These are phyloP conservation scores for Mylabris phalerata DNA, from an alignment of 1,140 invertebrate genomes.

Conservation along the genomic window DNA sequence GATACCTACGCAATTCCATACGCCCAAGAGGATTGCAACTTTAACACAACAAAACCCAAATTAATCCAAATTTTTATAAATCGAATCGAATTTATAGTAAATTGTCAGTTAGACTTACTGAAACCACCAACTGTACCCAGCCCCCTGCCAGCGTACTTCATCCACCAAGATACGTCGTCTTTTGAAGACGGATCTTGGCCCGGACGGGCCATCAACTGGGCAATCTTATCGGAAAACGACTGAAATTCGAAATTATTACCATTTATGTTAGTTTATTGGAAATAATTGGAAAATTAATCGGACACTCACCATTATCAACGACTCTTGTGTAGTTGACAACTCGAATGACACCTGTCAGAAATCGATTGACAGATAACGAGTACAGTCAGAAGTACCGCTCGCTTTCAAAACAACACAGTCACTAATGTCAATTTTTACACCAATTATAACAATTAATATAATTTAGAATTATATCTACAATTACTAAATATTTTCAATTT, in stretches of 20 bases:
- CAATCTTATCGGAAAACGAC: constrained; percentile 72
- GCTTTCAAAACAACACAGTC: too few species aligned
- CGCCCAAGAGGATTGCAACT: constrained; percentile 86
- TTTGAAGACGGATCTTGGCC: constrained; percentile 64
- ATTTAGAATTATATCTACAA: too few species aligned
- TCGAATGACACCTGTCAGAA: constrained; percentile 7
- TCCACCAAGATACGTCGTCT: constrained; percentile 81
- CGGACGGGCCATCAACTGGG: constrained; percentile 66
- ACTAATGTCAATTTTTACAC: too few species aligned
- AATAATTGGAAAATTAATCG: background rate
- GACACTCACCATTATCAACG: constrained; percentile 8
- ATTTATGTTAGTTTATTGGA: background rate
- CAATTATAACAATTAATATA: too few species aligned
- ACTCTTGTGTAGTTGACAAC: constrained; percentile 2
- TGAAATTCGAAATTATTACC: constrained; percentile 40
- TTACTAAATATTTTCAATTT: too few species aligned
- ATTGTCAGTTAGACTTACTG: constrained; percentile 49
- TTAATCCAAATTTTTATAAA: background rate
- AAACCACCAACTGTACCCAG: constrained; percentile 79
- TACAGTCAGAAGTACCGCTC: background rate
- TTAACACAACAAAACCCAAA: constrained; percentile 35
- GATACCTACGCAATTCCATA: constrained; percentile 70
- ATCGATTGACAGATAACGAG: constrained; percentile 7
- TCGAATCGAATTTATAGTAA: background rate
- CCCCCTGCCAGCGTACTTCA: constrained; percentile 76